Percentiles rank a stretch among this genome's conserved stretches.
These are phyloP conservation scores for Ceyx melanurus DNA, from an alignment of 2,113 vertebrate species.

Conservation along the genomic window DNA sequence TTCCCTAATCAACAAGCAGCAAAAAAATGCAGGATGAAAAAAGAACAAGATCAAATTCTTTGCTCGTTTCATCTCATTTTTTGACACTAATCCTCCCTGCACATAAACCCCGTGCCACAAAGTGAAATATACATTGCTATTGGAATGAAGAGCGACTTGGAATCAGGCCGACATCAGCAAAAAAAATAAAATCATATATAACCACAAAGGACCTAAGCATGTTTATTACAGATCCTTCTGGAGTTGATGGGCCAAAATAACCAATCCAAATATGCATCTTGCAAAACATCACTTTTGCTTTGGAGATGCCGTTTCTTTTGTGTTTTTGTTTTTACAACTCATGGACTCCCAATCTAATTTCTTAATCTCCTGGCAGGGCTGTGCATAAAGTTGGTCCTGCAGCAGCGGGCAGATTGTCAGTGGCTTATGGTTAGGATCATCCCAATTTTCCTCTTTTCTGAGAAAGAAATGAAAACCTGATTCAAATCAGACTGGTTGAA, in stretches of 20 bases:
- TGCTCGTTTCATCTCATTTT: conserved; percentile 49
- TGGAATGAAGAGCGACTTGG: conserved; percentile 38
- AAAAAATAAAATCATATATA: conserved; percentile 46
- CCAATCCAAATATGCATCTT: conserved; percentile 59
- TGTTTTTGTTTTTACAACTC: conserved; percentile 44
- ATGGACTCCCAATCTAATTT: background rate
- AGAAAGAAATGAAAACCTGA: conserved; percentile 19
- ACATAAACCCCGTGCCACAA: conserved; percentile 20
- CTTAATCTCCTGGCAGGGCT: conserved; percentile 15
- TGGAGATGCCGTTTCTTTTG: conserved; percentile 37
- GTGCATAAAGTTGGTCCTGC: background rate
- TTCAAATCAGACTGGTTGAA: background rate
- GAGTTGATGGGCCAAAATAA: conserved; percentile 66
- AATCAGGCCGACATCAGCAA: conserved; percentile 19
- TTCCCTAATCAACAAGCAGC: background rate
- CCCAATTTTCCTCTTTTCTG: background rate
- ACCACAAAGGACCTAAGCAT: conserved; percentile 27
- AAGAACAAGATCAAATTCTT: conserved; percentile 32
- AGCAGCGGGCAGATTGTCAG: background rate
- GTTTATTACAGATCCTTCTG: conserved; percentile 49
- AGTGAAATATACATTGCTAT: conserved; percentile 47
- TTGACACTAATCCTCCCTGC: conserved; percentile 63
- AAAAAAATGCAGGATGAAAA: background rate
- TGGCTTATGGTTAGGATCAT: background rate
- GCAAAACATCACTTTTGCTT: conserved; percentile 55